Percentiles rank a stretch among this genome's conserved stretches.
Evolutionary conservation across 2,113 vertebrate species (phyloP).

Genomic region (Notothenia rossii): DNA sequence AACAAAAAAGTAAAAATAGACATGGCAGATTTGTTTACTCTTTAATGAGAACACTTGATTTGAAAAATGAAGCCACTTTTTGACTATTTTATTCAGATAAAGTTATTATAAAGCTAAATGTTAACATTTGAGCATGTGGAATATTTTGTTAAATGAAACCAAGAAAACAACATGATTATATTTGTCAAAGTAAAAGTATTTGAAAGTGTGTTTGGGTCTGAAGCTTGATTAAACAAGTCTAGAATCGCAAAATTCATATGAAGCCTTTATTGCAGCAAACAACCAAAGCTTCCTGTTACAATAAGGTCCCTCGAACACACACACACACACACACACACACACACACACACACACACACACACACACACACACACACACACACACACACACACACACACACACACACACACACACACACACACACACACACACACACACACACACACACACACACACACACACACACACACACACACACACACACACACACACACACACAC

Average conservation of each 20-base stretch:
- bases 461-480: conserved; percentile 73
- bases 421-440: conserved; percentile 66
- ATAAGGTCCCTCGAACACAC: no score
- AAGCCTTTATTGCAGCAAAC: conserved; percentile 7
- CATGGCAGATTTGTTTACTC: no score
- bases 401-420: conserved; percentile 63
- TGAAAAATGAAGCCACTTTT: neutral
- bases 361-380: no score
- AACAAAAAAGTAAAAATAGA: neutral
- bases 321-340: no score
- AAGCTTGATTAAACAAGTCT: neutral
- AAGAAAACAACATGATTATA: no score
- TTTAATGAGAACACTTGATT: neutral
- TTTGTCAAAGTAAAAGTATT: neutral
- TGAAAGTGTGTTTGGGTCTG: neutral
- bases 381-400: conserved; percentile 18
- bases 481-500: conserved; percentile 31
- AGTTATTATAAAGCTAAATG: neutral
- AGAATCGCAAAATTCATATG: conserved; percentile 3
- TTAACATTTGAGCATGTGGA: neutral
- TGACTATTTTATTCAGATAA: neutral
- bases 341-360: no score
- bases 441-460: conserved; percentile 52
- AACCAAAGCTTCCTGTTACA: conserved; percentile 25
- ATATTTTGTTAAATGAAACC: neutral